Conservation (phyloP, 2,888 invertebrate species). For the Ceramica pisi region DNA sequence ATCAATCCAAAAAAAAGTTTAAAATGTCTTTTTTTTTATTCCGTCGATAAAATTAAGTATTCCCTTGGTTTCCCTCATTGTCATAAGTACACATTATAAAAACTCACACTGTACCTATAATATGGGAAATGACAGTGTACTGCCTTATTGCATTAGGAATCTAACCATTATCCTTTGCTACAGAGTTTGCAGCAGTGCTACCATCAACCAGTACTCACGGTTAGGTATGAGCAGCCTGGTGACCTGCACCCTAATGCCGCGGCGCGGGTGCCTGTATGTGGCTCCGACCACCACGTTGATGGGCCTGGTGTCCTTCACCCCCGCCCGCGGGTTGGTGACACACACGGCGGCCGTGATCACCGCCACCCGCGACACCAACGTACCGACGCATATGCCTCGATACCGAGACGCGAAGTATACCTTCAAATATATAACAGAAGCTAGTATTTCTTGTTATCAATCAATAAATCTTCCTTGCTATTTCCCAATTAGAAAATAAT, state of each 20-base stretch:
- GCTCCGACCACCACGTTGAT: constrained; percentile 80
- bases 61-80: too few species aligned
- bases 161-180: not conserved
- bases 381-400: constrained; percentile 82
- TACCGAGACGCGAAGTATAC: constrained; percentile 82
- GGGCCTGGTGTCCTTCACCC: constrained; percentile 72
- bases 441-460: not conserved
- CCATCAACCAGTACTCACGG: constrained; percentile 71
- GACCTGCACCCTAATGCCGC: constrained; percentile 85
- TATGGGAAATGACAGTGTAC: too few species aligned
- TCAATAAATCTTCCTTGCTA: too few species aligned
- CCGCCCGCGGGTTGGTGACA: constrained; percentile 72
- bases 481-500: too few species aligned
- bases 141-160: too few species aligned
- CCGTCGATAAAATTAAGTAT: too few species aligned
- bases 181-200: not conserved
- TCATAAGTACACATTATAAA: too few species aligned
- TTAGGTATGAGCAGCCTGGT: constrained; percentile 80
- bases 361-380: constrained; percentile 77
- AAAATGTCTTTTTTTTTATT: too few species aligned
- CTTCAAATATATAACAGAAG: constrained; percentile 61
- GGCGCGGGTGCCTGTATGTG: constrained; percentile 80
- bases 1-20: too few species aligned
- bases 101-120: too few species aligned
- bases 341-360: constrained; percentile 85